A percentile compares a stretch with the other conserved stretches of the same genome.
Evolutionary conservation across 2,797 vertebrate species (phyloP).

Genomic region (Fistularia commersonii): DNA sequence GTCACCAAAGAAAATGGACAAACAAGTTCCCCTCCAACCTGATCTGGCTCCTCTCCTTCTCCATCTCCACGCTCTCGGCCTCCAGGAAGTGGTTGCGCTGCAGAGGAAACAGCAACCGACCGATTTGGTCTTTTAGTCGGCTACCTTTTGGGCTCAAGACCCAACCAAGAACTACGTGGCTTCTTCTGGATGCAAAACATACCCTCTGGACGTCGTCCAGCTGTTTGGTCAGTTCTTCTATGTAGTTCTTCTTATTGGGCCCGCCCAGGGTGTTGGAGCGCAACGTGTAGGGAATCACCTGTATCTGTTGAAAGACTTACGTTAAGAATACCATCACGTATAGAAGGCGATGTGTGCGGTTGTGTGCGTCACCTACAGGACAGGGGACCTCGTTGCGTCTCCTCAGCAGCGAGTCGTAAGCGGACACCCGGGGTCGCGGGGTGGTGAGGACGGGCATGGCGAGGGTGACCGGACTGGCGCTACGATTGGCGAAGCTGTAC

Average conservation of each 20-base stretch:
- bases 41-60: slow-evolving; percentile 79
- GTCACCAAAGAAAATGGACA: not conserved
- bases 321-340: not conserved
- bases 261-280: slow-evolving; percentile 49
- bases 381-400: slow-evolving; percentile 50
- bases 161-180: no score
- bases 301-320: not conserved
- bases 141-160: no score
- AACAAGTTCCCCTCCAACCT: slow-evolving; percentile 38
- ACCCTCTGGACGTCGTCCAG: slow-evolving; percentile 70
- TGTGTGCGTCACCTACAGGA: slow-evolving; percentile 22
- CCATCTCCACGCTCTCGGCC: slow-evolving; percentile 77
- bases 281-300: slow-evolving; percentile 43
- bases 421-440: slow-evolving; percentile 50
- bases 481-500: slow-evolving; percentile 58
- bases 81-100: slow-evolving; percentile 81
- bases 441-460: not conserved
- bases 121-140: not conserved
- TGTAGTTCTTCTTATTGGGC: slow-evolving; percentile 68
- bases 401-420: slow-evolving; percentile 66
- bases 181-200: not conserved
- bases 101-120: slow-evolving; percentile 1
- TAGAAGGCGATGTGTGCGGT: not conserved
- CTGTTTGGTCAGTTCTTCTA: slow-evolving; percentile 77
- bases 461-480: slow-evolving; percentile 57